phyloP scores from a whole-genome alignment of 2,888 invertebrate species.

The Anticlea derivata region DNA sequence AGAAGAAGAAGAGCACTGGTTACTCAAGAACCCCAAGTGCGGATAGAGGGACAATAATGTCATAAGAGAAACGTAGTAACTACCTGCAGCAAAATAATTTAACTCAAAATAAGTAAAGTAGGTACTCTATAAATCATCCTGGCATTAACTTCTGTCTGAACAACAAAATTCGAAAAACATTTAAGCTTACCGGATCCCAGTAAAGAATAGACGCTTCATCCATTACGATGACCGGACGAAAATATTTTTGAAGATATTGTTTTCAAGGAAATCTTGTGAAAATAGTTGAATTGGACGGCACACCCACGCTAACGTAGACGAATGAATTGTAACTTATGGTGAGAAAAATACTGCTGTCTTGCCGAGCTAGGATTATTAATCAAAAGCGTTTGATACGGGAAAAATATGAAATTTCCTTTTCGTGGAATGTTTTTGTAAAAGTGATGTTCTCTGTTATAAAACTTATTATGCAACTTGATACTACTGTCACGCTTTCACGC shows the following conservation, averaged over 20 bases:
- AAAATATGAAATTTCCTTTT: conserved; percentile 68
- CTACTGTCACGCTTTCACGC: conserved; percentile 14
- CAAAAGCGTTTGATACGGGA: conserved; percentile 68
- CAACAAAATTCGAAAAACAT: not conserved
- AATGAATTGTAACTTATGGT: conserved; percentile 74
- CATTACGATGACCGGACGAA: conserved; percentile 16
- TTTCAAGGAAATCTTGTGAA: conserved; percentile 31
- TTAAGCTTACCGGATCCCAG: not conserved
- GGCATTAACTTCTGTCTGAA: too few species aligned
- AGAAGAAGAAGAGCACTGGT: too few species aligned
- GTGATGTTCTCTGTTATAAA: conserved; percentile 20
- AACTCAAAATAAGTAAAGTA: too few species aligned
- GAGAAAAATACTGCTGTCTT: conserved; percentile 75
- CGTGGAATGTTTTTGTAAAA: conserved; percentile 47
- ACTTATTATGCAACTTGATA: conserved; percentile 22
- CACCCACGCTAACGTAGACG: conserved; percentile 61
- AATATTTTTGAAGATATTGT: conserved; percentile 33
- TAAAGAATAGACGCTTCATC: conserved; percentile 4
- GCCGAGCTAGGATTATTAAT: conserved; percentile 68
- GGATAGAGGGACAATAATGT: too few species aligned
- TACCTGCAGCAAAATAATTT: too few species aligned
- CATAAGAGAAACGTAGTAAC: too few species aligned
- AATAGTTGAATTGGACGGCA: conserved; percentile 29
- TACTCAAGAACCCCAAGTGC: too few species aligned
- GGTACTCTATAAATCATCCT: too few species aligned